Conservation (phyloP, 2,797 vertebrate genomes). For the Platyrinchus mystaceus region DNA sequence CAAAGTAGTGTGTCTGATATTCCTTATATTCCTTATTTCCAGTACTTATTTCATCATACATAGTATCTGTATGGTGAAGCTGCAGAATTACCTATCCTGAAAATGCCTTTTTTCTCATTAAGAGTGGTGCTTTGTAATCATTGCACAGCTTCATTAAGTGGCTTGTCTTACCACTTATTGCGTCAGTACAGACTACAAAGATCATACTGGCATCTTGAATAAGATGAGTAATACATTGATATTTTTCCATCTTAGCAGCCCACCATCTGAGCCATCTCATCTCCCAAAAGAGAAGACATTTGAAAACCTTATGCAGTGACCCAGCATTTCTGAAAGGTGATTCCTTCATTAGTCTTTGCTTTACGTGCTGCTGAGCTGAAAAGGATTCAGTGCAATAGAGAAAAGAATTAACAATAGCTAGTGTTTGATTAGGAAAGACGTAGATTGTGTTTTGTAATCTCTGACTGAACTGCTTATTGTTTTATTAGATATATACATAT, state of each 20-base stretch:
- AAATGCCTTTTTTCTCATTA: background rate
- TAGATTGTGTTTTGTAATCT: background rate
- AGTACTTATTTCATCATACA: background rate
- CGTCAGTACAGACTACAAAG: background rate
- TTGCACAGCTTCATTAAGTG: background rate
- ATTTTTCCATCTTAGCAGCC: background rate
- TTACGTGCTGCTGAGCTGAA: background rate
- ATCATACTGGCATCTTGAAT: background rate
- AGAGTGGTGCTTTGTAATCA: background rate
- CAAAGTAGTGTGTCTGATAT: background rate
- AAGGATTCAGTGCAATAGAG: background rate
- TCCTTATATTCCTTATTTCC: background rate
- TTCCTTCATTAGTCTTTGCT: background rate
- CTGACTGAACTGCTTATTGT: background rate
- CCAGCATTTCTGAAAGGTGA: slow-evolving; percentile 22
- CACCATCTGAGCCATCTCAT: background rate
- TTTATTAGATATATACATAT: background rate
- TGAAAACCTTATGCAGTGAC: background rate
- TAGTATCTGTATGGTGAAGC: background rate
- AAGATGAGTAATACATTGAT: background rate
- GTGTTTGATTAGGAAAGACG: background rate
- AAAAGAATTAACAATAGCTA: background rate
- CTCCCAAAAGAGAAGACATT: background rate
- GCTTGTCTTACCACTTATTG: background rate
- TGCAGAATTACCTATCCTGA: background rate